These are phyloP conservation scores for Capromys pilorides DNA, from an alignment of 2,797 vertebrate species.

Conservation along the genomic window DNA sequence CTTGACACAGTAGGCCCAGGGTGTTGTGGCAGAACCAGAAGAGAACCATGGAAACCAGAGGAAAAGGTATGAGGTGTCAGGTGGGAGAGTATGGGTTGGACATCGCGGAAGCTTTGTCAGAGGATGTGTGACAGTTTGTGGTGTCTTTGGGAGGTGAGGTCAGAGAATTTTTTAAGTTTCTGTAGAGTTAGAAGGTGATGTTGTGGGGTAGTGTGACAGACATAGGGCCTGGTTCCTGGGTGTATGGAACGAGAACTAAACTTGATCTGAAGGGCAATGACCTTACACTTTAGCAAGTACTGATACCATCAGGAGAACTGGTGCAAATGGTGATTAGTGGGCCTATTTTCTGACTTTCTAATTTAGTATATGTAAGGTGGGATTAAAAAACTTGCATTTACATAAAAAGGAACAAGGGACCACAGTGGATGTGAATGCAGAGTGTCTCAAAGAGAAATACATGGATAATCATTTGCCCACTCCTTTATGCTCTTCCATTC, in stretches of 20 bases:
- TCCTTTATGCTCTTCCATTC: not conserved
- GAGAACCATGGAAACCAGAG: not conserved
- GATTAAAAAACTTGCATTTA: not conserved
- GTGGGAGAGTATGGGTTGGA: not conserved
- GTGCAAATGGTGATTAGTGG: not conserved
- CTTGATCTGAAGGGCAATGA: not conserved
- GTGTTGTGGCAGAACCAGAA: not conserved
- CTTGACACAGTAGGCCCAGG: not conserved
- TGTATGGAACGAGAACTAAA: not conserved
- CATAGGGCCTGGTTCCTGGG: not conserved
- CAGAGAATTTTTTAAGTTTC: not conserved
- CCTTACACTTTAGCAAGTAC: not conserved
- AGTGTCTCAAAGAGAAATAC: rapidly evolving
- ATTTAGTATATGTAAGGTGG: not conserved
- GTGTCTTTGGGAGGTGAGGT: rapidly evolving
- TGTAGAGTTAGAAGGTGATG: not conserved
- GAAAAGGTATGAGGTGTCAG: not conserved
- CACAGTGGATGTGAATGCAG: not conserved
- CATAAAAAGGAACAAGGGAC: not conserved
- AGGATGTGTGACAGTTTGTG: not conserved
- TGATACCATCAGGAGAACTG: not conserved
- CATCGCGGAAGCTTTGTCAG: not conserved
- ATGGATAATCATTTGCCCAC: not conserved
- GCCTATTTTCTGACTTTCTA: not conserved
- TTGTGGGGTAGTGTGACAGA: not conserved